Evolutionary conservation across 2,888 invertebrate genomes (phyloP).

Genomic region (Zootermopsis nevadensis): DNA sequence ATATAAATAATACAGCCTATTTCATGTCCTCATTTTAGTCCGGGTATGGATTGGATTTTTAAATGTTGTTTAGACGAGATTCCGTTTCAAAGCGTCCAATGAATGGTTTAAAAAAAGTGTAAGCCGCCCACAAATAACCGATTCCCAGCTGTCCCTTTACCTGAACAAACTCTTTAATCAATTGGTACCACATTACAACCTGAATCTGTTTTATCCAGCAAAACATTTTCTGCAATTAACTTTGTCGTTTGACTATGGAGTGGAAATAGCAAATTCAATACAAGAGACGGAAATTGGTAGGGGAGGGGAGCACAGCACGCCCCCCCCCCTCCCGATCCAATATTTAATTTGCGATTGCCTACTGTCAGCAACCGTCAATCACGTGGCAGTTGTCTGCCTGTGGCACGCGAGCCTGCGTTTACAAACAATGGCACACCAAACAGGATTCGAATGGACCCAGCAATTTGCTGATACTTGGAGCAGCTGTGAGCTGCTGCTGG

Average conservation of each 20-base stretch:
- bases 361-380: slow-evolving; percentile 39
- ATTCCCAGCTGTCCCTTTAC: background rate
- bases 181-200: too few relatives aligned
- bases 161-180: background rate
- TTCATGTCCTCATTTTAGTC: background rate
- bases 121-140: too few relatives aligned
- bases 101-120: too few relatives aligned
- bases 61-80: too few relatives aligned
- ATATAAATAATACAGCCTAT: background rate
- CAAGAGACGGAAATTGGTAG: background rate
- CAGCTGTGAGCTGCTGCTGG: background rate
- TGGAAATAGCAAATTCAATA: background rate
- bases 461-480: background rate
- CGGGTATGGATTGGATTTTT: too few relatives aligned
- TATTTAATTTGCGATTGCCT: slow-evolving; percentile 37
- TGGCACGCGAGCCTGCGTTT: background rate
- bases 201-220: too few relatives aligned
- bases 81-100: too few relatives aligned
- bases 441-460: background rate
- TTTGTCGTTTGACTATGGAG: background rate
- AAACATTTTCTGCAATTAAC: background rate
- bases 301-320: background rate
- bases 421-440: slow-evolving; percentile 12
- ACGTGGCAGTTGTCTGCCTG: slow-evolving; percentile 29
- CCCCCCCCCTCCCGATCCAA: background rate